A percentile compares a stretch with the other conserved stretches of the same genome.
Conservation (phyloP, 2,113 vertebrate genomes). For the Xenopus laevis region DNA sequence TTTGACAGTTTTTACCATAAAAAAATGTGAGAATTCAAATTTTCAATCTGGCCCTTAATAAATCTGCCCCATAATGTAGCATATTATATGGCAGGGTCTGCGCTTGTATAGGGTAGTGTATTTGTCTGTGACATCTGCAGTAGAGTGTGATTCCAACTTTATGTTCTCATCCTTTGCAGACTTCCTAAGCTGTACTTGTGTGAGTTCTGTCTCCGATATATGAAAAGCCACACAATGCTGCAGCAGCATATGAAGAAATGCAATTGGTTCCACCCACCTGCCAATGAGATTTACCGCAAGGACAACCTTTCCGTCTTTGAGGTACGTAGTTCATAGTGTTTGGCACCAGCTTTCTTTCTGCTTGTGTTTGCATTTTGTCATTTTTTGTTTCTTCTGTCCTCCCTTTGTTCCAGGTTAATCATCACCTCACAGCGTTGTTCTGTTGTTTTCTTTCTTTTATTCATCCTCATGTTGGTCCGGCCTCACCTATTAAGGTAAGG, state of each 20-base stretch:
- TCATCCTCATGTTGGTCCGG: not conserved
- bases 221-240: conserved; percentile 98
- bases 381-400: not conserved
- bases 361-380: not conserved
- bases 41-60: too few species aligned
- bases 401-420: not conserved
- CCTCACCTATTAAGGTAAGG: too few species aligned
- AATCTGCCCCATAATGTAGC: too few species aligned
- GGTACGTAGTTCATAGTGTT: conserved; percentile 58
- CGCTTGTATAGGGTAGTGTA: too few species aligned
- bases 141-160: not conserved
- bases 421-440: not conserved
- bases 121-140: too few species aligned
- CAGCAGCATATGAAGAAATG: conserved; percentile 98
- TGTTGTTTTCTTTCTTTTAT: not conserved
- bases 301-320: conserved; percentile 94
- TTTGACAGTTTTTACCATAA: too few species aligned
- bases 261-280: conserved; percentile 95
- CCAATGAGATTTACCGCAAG: conserved; percentile 98
- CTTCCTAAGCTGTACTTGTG: conserved; percentile 96
- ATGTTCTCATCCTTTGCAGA: conserved; percentile 57
- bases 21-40: too few species aligned
- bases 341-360: not conserved
- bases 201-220: conserved; percentile 97
- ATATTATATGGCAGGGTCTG: too few species aligned